A percentile compares a stretch with the other conserved stretches of the same genome.
These are phyloP conservation scores for Phataginus tricuspis DNA, from an alignment of 2,797 vertebrate species.

Conservation along the genomic window DNA sequence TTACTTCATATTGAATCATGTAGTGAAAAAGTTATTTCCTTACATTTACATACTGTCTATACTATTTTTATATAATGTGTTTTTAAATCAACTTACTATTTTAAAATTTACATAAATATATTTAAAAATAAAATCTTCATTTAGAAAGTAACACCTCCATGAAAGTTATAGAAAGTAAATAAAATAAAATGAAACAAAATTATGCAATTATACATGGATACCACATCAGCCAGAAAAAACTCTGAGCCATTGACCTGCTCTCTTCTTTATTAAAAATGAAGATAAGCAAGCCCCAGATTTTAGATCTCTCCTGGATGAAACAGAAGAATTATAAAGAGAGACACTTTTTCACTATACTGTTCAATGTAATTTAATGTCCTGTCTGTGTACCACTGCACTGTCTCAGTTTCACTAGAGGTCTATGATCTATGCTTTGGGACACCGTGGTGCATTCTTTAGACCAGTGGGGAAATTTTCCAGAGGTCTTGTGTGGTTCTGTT, in stretches of 20 bases:
- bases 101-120: background rate
- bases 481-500: background rate
- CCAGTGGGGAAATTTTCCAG: background rate
- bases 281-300: background rate
- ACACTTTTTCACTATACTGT: background rate
- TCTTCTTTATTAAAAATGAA: background rate
- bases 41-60: background rate
- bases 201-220: background rate
- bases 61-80: background rate
- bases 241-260: background rate
- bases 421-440: background rate
- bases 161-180: background rate
- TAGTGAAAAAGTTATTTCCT: background rate
- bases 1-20: background rate
- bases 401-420: background rate
- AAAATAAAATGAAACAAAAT: background rate
- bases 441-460: background rate
- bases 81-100: background rate
- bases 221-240: background rate
- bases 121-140: background rate
- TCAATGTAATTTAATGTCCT: background rate
- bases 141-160: background rate
- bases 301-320: background rate
- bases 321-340: background rate
- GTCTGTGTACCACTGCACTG: background rate